Conservation (phyloP, 1,140 invertebrate genomes). For the Penaeus chinensis region DNA sequence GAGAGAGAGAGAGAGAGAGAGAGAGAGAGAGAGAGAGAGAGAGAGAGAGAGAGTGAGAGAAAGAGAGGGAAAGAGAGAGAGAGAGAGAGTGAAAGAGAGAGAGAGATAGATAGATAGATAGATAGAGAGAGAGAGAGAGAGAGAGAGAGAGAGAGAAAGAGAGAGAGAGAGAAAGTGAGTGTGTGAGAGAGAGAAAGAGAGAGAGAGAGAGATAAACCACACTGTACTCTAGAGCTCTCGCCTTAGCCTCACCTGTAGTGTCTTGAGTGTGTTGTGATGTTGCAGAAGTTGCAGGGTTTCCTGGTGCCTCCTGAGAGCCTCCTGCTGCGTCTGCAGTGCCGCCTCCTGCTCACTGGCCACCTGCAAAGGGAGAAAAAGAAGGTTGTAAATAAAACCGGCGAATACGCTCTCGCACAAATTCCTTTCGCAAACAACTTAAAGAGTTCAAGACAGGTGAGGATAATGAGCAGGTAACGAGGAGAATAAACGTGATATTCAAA, state of each 20-base stretch:
- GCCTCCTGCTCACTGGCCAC: conserved; percentile 60
- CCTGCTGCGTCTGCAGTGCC: conserved; percentile 65
- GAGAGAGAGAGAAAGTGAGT: background rate
- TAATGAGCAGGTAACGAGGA: no score
- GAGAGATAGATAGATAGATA: background rate
- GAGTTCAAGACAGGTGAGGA: no score
- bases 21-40: background rate
- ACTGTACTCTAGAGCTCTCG: background rate
- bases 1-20: conserved; percentile 1
- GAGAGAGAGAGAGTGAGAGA: background rate
- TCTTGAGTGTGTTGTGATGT: conserved; percentile 73
- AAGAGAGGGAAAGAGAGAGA: conserved; percentile 8
- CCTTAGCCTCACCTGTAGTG: conserved; percentile 70
- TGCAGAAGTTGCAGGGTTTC: conserved; percentile 72
- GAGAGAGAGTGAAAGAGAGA: background rate
- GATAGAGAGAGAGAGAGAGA: background rate
- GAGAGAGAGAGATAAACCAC: background rate
- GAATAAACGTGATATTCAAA: no score
- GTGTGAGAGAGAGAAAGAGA: background rate
- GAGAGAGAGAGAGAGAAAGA: conserved; percentile 5
- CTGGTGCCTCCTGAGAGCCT: conserved; percentile 66
- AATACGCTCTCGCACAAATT: no score
- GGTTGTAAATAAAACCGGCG: background rate
- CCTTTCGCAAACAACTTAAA: no score
- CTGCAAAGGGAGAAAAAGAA: conserved; percentile 32